phyloP scores from a whole-genome alignment of 1,140 invertebrate genomes.

The Araneus ventricosus region DNA sequence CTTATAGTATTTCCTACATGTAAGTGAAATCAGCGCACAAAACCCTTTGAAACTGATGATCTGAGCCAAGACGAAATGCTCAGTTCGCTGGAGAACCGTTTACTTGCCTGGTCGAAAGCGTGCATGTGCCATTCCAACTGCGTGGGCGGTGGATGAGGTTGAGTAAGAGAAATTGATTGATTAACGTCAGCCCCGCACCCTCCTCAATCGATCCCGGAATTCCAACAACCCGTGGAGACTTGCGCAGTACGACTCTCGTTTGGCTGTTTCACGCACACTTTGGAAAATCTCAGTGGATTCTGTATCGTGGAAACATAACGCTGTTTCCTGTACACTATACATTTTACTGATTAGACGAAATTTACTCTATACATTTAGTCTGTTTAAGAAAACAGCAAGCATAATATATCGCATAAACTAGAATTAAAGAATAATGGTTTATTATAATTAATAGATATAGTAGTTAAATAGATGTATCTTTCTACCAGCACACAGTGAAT shows the following conservation, averaged over 20 bases:
- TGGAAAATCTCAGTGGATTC: neutral
- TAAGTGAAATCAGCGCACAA: no score
- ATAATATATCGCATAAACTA: no score
- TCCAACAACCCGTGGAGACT: neutral
- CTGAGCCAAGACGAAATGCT: no score
- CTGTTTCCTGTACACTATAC: neutral
- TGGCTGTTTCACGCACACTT: neutral
- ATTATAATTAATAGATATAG: no score
- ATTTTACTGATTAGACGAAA: no score
- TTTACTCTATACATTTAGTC: no score
- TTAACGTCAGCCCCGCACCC: constrained; percentile 2
- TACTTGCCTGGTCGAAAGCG: neutral
- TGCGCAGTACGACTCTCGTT: neutral
- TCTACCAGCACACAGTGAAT: no score
- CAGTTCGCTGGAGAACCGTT: neutral
- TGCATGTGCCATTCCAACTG: constrained; percentile 10
- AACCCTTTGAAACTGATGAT: no score
- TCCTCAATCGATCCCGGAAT: constrained; percentile 24
- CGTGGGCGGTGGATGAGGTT: constrained; percentile 17
- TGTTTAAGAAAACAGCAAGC: no score
- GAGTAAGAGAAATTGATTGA: constrained; percentile 42
- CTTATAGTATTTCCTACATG: no score
- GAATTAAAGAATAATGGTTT: no score
- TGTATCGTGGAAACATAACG: neutral
- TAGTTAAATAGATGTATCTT: no score